Evolutionary conservation across 2,797 vertebrate species (phyloP).

Genomic region (Enteromius trimaculatus): DNA sequence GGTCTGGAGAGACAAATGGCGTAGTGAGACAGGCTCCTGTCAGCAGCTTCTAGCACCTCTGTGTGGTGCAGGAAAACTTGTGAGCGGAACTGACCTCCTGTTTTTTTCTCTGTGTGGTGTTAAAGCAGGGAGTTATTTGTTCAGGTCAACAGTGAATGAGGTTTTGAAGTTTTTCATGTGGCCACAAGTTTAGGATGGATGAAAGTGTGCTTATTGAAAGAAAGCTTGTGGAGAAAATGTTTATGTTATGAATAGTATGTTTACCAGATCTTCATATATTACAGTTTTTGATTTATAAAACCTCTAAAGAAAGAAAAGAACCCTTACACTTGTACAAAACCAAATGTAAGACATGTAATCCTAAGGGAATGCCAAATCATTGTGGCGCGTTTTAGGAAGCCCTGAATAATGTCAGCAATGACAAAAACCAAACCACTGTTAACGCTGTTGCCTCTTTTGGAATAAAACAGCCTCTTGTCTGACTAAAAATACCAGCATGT

Average conservation of each 20-base stretch:
- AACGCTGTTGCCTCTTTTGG: constrained; percentile 12
- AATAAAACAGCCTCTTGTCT: constrained; percentile 24
- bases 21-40: constrained; percentile 62
- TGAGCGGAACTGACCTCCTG: constrained; percentile 56
- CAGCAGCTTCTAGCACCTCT: constrained; percentile 64
- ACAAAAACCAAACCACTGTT: neutral
- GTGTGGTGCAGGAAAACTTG: constrained; percentile 51
- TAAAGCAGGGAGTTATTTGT: constrained; percentile 60
- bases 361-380: neutral
- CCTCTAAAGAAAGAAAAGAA: neutral
- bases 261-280: neutral
- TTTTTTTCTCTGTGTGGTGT: constrained; percentile 27
- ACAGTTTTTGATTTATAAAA: neutral
- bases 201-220: neutral
- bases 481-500: constrained; percentile 48
- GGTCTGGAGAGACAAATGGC: constrained; percentile 65
- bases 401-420: constrained; percentile 22
- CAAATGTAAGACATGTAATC: neutral
- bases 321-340: neutral
- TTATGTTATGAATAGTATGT: neutral
- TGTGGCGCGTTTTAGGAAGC: constrained; percentile 12
- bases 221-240: neutral
- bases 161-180: constrained; percentile 48
- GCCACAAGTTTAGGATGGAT: neutral
- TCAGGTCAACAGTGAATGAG: constrained; percentile 61